Evolutionary conservation across 2,113 vertebrate genomes (phyloP).

Genomic region (Nannospalax galili): DNA sequence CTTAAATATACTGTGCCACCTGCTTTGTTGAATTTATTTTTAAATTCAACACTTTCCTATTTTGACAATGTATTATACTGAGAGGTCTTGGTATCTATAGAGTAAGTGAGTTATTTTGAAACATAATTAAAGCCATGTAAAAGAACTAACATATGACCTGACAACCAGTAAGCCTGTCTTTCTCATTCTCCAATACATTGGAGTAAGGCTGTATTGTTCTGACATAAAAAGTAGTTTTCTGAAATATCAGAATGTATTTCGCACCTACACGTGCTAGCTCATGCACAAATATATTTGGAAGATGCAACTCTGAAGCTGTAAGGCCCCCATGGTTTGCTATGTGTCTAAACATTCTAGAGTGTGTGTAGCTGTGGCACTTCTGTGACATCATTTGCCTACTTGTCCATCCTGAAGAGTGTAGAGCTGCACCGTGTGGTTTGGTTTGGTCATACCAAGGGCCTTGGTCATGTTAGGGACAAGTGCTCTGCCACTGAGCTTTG

Average conservation of each 20-base stretch:
- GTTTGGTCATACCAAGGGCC: background rate
- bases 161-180: background rate
- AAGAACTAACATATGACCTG: constrained; percentile 13
- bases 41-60: background rate
- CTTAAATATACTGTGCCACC: constrained; percentile 19
- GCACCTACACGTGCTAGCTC: background rate
- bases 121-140: background rate
- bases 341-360: background rate
- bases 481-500: background rate
- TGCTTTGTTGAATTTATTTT: constrained; percentile 43
- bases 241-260: background rate
- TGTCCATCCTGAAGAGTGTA: background rate
- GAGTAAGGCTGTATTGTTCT: background rate
- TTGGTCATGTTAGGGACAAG: background rate
- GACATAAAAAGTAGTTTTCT: background rate
- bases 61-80: background rate
- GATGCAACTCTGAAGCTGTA: background rate
- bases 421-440: background rate
- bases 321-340: background rate
- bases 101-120: constrained; percentile 2
- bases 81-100: background rate
- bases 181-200: background rate
- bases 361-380: background rate
- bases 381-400: background rate
- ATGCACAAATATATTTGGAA: background rate